These are phyloP conservation scores for Crotalus tigris DNA, from an alignment of 2,113 vertebrate species.

Conservation along the genomic window DNA sequence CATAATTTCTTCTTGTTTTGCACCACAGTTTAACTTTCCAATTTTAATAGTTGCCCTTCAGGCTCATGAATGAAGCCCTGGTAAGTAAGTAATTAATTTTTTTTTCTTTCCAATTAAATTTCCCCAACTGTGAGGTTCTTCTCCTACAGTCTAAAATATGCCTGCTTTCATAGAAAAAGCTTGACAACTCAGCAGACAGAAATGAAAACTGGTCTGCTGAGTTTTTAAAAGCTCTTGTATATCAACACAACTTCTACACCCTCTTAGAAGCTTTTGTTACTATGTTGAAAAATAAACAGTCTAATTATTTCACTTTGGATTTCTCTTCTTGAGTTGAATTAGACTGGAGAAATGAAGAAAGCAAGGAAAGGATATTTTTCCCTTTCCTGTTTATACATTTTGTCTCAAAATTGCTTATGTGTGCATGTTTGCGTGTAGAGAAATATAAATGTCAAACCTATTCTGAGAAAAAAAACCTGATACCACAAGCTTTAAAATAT, in stretches of 20 bases:
- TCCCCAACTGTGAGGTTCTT: background rate
- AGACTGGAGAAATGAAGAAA: background rate
- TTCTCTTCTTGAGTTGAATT: background rate
- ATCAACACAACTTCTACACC: background rate
- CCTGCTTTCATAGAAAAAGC: background rate
- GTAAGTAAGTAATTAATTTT: background rate
- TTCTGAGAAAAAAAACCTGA: background rate
- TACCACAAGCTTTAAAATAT: background rate
- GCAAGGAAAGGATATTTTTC: background rate
- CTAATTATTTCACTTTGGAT: background rate
- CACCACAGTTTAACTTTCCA: background rate
- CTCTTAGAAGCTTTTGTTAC: background rate
- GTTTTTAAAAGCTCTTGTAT: background rate
- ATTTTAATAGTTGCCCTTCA: background rate
- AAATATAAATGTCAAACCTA: background rate
- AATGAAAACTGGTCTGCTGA: background rate
- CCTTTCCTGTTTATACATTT: background rate
- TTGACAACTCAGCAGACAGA: background rate
- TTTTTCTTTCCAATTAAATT: background rate
- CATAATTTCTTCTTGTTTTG: background rate
- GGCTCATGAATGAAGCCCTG: background rate
- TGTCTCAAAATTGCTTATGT: background rate
- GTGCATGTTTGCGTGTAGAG: background rate
- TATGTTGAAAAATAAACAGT: background rate
- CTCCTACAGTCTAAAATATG: background rate